These are phyloP conservation scores for Shargacucullia verbasci DNA, from an alignment of 2,888 invertebrate species.

Conservation along the genomic window DNA sequence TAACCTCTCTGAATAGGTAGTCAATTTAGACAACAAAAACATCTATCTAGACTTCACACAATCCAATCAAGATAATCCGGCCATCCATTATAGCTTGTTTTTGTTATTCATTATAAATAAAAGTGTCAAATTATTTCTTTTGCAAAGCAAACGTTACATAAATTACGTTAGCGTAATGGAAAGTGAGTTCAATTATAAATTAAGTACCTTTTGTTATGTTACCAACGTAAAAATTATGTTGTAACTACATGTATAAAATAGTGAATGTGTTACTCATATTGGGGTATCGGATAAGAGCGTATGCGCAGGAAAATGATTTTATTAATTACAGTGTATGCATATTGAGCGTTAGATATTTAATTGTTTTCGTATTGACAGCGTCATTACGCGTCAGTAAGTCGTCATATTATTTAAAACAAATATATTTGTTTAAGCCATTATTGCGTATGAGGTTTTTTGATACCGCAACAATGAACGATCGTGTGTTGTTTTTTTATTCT, in stretches of 20 bases:
- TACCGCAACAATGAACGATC: no score
- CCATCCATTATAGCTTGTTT: slow-evolving; percentile 43
- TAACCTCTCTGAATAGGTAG: slow-evolving; percentile 11
- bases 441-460: no score
- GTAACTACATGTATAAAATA: slow-evolving; percentile 48
- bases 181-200: slow-evolving; percentile 59
- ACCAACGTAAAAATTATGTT: slow-evolving; percentile 40
- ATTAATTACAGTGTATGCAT: slow-evolving; percentile 9
- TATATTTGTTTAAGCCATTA: no score
- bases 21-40: slow-evolving; percentile 31
- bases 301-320: slow-evolving; percentile 26
- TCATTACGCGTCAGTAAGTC: slow-evolving; percentile 35
- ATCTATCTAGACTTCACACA: slow-evolving; percentile 40
- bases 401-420: no score
- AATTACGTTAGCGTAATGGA: slow-evolving; percentile 59
- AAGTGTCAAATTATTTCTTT: slow-evolving; percentile 54
- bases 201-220: slow-evolving; percentile 57
- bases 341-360: slow-evolving; percentile 1
- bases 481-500: no score
- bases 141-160: slow-evolving; percentile 57
- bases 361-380: slow-evolving; percentile 30
- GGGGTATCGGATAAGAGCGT: slow-evolving; percentile 1
- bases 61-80: slow-evolving; percentile 52
- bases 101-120: slow-evolving; percentile 49
- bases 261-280: slow-evolving; percentile 53